Base-by-base conservation (phyloP, 2,888 invertebrate species). In the Malthinus flaveolus region DNA sequence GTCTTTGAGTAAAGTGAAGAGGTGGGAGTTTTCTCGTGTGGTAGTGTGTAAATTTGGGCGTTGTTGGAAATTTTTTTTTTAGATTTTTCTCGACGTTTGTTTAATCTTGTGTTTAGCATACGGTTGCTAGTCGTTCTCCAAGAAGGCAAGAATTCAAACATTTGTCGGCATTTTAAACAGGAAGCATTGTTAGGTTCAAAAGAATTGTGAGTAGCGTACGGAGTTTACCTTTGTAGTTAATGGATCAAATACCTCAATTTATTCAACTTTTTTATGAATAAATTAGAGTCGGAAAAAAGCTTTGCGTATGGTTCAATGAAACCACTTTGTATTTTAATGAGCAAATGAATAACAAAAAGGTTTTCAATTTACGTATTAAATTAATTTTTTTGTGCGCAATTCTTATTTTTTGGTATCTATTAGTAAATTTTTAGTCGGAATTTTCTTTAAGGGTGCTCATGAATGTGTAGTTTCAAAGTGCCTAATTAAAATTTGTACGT, bases 121-220 rank as follows among this genome's bases (percentile, higher is more conserved):
- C 71, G 71, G 64, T 66, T 66, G 66, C 68, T 66, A 71, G 69
- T 71, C 71, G 72, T 71, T 72, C 68, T 71, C 68, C 63, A 65
- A 70, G 68, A 73, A 71, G 65, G 70, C 70, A 71, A 73, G 68
- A 73, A 71, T 65, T 71, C 70, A 71, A 73, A 74, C 72, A 73
- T 72, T 73, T 72, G 72, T 70, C 73, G 71, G 71, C 72, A 66
- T 73, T 70, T 74, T 70, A 66, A 73, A 70, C 70, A 71, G 68
- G 69, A 68, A 66, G 65, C 56, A 68, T 64, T 64, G 63, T 63
- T 59, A 61, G 61, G 57, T 62, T 54, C 63, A 66, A 63, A 64
- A 60, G 57, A 49, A 58, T 55, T 36, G 65, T 52, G 61, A 59
- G 52, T 49, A 55, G 59, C 55, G 64, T 48, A 61, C 56, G 59